These are phyloP conservation scores for Lateolabrax maculatus DNA, from an alignment of 2,797 vertebrate genomes.

Conservation along the genomic window DNA sequence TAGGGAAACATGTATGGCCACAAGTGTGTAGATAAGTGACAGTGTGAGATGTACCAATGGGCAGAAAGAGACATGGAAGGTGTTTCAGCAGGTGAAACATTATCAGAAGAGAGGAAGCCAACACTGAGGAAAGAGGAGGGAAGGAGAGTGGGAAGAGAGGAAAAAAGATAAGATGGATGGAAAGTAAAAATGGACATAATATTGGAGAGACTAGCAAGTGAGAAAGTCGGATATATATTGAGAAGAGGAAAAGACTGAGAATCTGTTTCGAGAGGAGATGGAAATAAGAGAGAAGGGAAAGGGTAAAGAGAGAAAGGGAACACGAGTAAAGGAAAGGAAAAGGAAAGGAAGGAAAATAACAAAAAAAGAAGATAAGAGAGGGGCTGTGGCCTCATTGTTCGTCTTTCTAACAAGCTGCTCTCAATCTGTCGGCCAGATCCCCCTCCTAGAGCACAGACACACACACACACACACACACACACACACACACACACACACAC, in stretches of 20 bases:
- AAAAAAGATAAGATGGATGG: slow-evolving; percentile 16
- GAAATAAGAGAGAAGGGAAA: slow-evolving; percentile 1
- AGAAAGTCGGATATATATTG: slow-evolving; percentile 12
- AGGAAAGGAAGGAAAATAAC: background rate
- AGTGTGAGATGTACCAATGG: background rate
- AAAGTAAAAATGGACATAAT: slow-evolving; percentile 30
- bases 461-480: slow-evolving; percentile 22
- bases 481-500: slow-evolving; percentile 54
- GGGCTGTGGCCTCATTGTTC: slow-evolving; percentile 82
- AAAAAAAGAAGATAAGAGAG: slow-evolving; percentile 65
- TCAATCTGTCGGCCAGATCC: slow-evolving; percentile 86
- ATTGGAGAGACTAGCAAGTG: slow-evolving; percentile 7
- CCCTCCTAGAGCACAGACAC: slow-evolving; percentile 68
- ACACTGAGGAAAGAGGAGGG: slow-evolving; percentile 14
- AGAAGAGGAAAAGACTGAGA: background rate
- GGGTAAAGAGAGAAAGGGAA: slow-evolving; percentile 3
- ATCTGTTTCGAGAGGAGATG: slow-evolving; percentile 15
- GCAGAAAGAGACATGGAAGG: background rate
- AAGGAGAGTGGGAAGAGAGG: background rate
- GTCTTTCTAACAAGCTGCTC: slow-evolving; percentile 85
- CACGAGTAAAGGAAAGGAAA: background rate
- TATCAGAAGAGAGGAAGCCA: slow-evolving; percentile 22
- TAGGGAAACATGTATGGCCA: background rate
- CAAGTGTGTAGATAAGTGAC: background rate
- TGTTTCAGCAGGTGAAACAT: slow-evolving; percentile 43